These are phyloP conservation scores for Hermodice carunculata DNA, from an alignment of 2,888 invertebrate species.

Conservation along the genomic window DNA sequence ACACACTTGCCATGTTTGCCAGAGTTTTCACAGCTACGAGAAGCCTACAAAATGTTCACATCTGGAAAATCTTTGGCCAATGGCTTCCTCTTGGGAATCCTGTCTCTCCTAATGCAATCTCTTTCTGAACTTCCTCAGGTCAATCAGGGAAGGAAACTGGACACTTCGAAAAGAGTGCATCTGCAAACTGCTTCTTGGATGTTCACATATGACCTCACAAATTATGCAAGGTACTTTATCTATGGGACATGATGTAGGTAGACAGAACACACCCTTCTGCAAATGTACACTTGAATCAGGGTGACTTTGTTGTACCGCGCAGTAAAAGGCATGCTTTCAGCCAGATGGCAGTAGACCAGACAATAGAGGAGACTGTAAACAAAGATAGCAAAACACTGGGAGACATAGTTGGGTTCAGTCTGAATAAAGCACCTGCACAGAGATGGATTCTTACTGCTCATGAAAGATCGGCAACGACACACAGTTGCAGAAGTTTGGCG, in stretches of 20 bases:
- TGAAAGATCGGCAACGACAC: not conserved
- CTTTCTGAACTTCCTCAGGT: constrained; percentile 17
- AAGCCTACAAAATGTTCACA: too few species aligned
- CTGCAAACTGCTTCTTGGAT: not conserved
- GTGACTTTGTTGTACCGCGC: constrained; percentile 1
- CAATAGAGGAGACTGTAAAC: constrained; percentile 10
- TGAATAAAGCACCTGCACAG: too few species aligned
- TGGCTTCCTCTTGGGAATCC: too few species aligned
- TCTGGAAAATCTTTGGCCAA: too few species aligned
- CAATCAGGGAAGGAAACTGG: not conserved
- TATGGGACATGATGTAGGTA: not conserved
- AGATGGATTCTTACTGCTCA: not conserved
- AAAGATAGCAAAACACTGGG: constrained; percentile 2
- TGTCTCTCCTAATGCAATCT: too few species aligned
- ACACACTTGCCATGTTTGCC: too few species aligned
- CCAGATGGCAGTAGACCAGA: constrained; percentile 6
- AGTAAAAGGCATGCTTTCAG: not conserved
- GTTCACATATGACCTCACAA: not conserved
- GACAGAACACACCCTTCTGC: not conserved
- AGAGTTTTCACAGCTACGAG: too few species aligned
- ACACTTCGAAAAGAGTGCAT: not conserved
- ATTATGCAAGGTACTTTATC: not conserved
- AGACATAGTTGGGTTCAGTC: too few species aligned
- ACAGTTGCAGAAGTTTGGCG: not conserved
- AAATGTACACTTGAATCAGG: not conserved